Percentiles rank a stretch among this genome's conserved stretches.
Evolutionary conservation across 2,113 vertebrate genomes (phyloP).

Genomic region (Nothocercus julius): DNA sequence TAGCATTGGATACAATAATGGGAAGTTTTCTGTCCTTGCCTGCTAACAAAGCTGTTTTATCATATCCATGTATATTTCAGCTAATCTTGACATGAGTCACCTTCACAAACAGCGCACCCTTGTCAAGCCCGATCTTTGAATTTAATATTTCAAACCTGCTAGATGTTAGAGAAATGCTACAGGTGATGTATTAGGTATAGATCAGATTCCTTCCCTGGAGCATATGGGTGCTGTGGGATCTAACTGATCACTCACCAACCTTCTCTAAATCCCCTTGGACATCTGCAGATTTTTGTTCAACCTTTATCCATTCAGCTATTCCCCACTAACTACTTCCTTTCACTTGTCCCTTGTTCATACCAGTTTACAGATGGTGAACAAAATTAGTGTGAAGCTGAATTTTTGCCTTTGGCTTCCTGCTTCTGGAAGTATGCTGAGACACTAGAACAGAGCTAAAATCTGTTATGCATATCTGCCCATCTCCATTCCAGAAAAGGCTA

Average conservation of each 20-base stretch:
- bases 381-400: background rate
- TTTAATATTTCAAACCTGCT: background rate
- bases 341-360: background rate
- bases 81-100: background rate
- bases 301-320: background rate
- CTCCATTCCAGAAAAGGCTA: background rate
- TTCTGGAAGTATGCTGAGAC: background rate
- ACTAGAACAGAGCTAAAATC: background rate
- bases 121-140: background rate
- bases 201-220: background rate
- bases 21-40: background rate
- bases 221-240: background rate
- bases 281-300: background rate
- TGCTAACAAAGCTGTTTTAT: background rate
- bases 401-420: background rate
- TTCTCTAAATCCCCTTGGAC: background rate
- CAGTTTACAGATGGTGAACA: background rate
- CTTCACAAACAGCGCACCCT: background rate
- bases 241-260: background rate
- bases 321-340: background rate
- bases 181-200: background rate
- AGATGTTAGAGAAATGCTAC: background rate
- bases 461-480: background rate
- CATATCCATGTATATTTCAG: background rate
- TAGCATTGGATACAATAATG: background rate